Conservation (phyloP, 2,113 vertebrate genomes). For the Peromyscus californicus region DNA sequence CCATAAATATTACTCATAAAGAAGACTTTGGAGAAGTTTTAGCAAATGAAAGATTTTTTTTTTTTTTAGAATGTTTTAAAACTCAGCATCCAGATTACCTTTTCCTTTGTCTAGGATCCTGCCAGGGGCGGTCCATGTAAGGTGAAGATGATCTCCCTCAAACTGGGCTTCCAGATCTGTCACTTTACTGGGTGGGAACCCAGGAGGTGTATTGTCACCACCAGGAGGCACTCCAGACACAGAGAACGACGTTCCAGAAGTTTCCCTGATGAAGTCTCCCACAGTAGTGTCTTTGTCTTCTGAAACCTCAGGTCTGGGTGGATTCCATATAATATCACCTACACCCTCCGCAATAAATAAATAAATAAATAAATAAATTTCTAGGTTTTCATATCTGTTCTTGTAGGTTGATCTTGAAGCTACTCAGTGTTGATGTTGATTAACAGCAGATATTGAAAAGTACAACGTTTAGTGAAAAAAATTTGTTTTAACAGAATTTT, state of each 20-base stretch:
- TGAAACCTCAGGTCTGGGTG: slow-evolving; percentile 79
- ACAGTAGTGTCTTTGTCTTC: slow-evolving; percentile 66
- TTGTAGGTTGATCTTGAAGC: slow-evolving; percentile 26
- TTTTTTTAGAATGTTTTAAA: slow-evolving; percentile 44
- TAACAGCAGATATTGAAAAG: neutral
- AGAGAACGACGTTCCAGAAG: slow-evolving; percentile 83
- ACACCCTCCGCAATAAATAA: neutral
- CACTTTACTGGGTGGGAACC: slow-evolving; percentile 84
- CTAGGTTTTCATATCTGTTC: neutral
- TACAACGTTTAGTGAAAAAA: neutral
- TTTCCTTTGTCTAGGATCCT: slow-evolving; percentile 84
- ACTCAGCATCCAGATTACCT: slow-evolving; percentile 78
- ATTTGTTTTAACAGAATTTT: slow-evolving; percentile 49
- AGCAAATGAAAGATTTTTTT: neutral
- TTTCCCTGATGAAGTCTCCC: slow-evolving; percentile 85
- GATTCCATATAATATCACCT: slow-evolving; percentile 85
- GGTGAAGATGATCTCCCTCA: slow-evolving; percentile 75
- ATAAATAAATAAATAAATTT: neutral
- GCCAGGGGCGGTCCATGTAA: slow-evolving; percentile 85
- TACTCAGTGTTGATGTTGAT: neutral
- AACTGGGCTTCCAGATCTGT: slow-evolving; percentile 84
- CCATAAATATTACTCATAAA: slow-evolving; percentile 9
- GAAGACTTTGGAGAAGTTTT: neutral
- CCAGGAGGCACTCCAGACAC: slow-evolving; percentile 23
- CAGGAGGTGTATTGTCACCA: neutral